A percentile compares a stretch with the other conserved stretches of the same genome.
phyloP scores from a whole-genome alignment of 2,797 vertebrate genomes.

The Nothura maculosa region DNA sequence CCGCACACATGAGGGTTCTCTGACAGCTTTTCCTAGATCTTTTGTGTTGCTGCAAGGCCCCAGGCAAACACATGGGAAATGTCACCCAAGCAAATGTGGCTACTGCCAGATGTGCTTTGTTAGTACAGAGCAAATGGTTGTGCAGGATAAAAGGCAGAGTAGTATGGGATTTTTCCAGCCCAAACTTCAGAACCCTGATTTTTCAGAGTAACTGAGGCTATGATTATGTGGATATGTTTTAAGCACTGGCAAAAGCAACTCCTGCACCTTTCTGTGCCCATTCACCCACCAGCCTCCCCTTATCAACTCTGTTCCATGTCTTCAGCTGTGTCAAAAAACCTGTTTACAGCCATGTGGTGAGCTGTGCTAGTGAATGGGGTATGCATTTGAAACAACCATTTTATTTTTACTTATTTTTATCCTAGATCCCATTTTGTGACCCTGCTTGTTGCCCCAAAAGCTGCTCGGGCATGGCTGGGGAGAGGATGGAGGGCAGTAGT shows the following conservation, averaged over 20 bases:
- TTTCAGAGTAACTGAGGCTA: neutral
- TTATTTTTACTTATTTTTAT: constrained; percentile 9
- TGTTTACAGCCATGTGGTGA: neutral
- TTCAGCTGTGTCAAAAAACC: neutral
- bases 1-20: neutral
- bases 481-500: neutral
- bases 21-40: neutral
- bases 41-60: neutral
- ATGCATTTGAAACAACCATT: neutral
- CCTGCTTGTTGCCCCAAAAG: neutral
- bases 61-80: neutral
- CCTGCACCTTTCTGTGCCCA: neutral
- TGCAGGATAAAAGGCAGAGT: neutral
- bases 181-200: neutral
- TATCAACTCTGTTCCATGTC: accelerated
- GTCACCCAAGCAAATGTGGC: neutral
- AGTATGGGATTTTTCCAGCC: neutral
- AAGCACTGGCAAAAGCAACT: neutral
- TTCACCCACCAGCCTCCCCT: neutral
- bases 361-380: neutral
- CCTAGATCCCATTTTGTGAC: neutral
- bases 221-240: accelerated
- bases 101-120: neutral
- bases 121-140: neutral
- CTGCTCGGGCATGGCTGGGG: neutral